A percentile compares a stretch with the other conserved stretches of the same genome.
Conservation (phyloP, 2,888 invertebrate species). For the Rhagonycha fulva region DNA sequence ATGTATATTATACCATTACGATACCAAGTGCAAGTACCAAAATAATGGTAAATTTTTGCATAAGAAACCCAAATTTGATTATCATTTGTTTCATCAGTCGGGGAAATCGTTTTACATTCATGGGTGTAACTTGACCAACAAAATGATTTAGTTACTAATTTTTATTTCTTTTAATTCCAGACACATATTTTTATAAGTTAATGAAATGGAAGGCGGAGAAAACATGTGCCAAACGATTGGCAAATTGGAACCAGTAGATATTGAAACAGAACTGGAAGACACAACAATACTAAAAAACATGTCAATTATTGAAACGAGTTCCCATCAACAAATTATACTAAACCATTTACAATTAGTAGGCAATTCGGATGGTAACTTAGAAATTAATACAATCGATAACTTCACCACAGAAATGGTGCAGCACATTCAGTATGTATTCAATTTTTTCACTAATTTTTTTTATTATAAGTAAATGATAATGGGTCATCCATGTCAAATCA, state of each 20-base stretch:
- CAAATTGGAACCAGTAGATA: not conserved
- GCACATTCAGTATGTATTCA: conserved; percentile 1
- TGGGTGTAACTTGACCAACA: too few relatives aligned
- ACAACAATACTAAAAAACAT: conserved; percentile 25
- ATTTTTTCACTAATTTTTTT: not conserved
- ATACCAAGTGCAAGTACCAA: not conserved
- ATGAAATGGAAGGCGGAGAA: conserved; percentile 8
- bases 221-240: not conserved
- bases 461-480: not conserved
- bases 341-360: conserved; percentile 13
- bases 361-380: conserved; percentile 41
- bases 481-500: too few relatives aligned
- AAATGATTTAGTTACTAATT: not conserved
- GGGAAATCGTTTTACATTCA: not conserved
- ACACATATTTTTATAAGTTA: not conserved
- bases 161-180: not conserved
- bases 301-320: conserved; percentile 8
- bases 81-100: not conserved
- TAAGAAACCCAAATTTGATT: not conserved
- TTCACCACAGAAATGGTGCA: conserved; percentile 5
- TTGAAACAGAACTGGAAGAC: conserved; percentile 11
- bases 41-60: not conserved
- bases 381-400: conserved; percentile 35
- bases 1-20: not conserved
- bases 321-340: not conserved